phyloP scores from a whole-genome alignment of 2,888 invertebrate species.

The Byasa hedistus region DNA sequence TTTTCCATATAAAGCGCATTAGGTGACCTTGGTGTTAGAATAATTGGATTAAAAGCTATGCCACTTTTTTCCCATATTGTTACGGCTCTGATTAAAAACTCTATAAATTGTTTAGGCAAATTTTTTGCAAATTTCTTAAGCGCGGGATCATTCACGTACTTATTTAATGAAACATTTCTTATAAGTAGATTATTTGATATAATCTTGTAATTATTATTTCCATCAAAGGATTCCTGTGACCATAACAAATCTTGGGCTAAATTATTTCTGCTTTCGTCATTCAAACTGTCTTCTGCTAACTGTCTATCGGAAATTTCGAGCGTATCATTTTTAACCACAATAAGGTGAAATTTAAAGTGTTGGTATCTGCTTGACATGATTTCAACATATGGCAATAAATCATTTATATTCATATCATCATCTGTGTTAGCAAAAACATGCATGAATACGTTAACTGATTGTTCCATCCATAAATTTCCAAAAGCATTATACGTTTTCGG shows the following conservation, averaged over 20 bases:
- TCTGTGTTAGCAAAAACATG: conserved; percentile 53
- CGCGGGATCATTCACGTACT: conserved; percentile 60
- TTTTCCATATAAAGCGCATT: conserved; percentile 54
- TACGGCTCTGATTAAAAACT: conserved; percentile 58
- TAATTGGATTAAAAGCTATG: conserved; percentile 59
- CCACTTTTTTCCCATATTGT: conserved; percentile 72
- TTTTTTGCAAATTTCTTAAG: conserved; percentile 55
- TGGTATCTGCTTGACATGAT: conserved; percentile 52
- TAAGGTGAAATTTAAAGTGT: conserved; percentile 54
- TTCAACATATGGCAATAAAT: conserved; percentile 57
- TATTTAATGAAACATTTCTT: conserved; percentile 49
- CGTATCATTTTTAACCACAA: conserved; percentile 59
- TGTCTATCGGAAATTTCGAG: conserved; percentile 32
- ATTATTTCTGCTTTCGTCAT: conserved; percentile 57
- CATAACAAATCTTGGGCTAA: conserved; percentile 59
- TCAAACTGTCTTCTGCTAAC: conserved; percentile 31
- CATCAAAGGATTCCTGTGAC: conserved; percentile 37
- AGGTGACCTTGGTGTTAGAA: conserved; percentile 54
- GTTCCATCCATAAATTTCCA: conserved; percentile 28
- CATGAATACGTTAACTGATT: conserved; percentile 51
- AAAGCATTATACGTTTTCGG: conserved; percentile 34
- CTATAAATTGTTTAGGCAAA: conserved; percentile 53
- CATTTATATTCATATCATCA: conserved; percentile 48
- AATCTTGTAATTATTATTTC: conserved; percentile 34
- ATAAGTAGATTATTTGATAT: conserved; percentile 45